These are phyloP conservation scores for Sinotaia quadrata DNA, from an alignment of 2,888 invertebrate genomes.

Conservation along the genomic window DNA sequence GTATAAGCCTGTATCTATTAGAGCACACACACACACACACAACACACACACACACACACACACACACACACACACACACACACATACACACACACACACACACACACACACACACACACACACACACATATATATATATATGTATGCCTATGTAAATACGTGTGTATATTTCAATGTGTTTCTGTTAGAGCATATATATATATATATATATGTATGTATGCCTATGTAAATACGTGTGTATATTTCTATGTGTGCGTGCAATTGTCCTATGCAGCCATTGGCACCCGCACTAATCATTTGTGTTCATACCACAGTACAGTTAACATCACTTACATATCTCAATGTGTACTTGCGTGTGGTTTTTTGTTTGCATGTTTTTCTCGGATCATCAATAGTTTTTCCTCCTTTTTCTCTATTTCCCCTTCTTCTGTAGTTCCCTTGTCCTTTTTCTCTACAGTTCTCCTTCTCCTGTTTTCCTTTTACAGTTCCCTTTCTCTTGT, in stretches of 20 bases:
- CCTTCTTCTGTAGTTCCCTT: not conserved
- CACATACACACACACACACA: conserved; percentile 2
- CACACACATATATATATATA: conserved; percentile 3
- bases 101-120: not conserved
- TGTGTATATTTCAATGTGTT: not conserved
- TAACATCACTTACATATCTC: too few species aligned
- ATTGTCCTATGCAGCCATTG: too few species aligned
- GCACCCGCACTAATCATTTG: too few species aligned
- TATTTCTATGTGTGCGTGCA: too few species aligned
- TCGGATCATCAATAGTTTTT: too few species aligned
- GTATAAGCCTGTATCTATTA: too few species aligned
- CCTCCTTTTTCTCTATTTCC: not conserved
- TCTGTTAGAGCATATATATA: not conserved
- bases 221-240: too few species aligned
- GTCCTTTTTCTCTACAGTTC: not conserved
- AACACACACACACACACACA: not conserved
- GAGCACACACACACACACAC: not conserved
- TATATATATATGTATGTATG: conserved; percentile 5
- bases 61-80: conserved; percentile 4
- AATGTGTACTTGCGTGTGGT: too few species aligned
- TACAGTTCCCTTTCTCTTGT: not conserved
- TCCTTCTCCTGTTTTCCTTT: not conserved
- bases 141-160: not conserved
- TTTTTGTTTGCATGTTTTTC: too few species aligned
- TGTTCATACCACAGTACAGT: too few species aligned